A percentile compares a stretch with the other conserved stretches of the same genome.
Conservation (phyloP, 2,797 vertebrate species). For the Silurus lanzhouensis region DNA sequence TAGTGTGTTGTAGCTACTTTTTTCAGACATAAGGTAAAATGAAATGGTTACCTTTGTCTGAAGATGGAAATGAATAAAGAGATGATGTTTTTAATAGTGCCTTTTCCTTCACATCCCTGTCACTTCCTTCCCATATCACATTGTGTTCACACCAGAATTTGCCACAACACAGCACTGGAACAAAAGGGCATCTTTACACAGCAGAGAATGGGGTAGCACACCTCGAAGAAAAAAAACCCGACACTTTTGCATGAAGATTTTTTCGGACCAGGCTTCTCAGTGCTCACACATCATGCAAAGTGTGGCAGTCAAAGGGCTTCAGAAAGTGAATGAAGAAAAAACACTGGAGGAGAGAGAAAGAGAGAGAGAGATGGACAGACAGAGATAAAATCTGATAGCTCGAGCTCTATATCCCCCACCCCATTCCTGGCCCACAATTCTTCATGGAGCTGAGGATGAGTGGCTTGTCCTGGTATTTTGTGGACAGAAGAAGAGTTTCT, state of each 20-base stretch:
- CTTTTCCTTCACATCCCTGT: slow-evolving; percentile 61
- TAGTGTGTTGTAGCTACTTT: not conserved
- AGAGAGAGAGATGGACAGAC: slow-evolving; percentile 67
- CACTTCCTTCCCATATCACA: slow-evolving; percentile 62
- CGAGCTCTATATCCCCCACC: slow-evolving; percentile 69
- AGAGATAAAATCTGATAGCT: slow-evolving; percentile 79
- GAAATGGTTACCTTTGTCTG: slow-evolving; percentile 35
- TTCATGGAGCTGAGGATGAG: slow-evolving; percentile 81
- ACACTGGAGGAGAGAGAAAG: slow-evolving; percentile 66
- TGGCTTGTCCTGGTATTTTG: slow-evolving; percentile 80
- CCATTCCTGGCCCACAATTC: slow-evolving; percentile 70
- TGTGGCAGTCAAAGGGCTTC: slow-evolving; percentile 76
- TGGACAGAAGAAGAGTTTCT: slow-evolving; percentile 82
- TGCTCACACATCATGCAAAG: slow-evolving; percentile 83
- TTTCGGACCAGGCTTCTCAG: slow-evolving; percentile 73
- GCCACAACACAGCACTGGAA: slow-evolving; percentile 73
- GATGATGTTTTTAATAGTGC: slow-evolving; percentile 43
- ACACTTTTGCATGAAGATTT: slow-evolving; percentile 75
- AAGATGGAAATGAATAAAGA: slow-evolving; percentile 49
- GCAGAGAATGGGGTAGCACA: slow-evolving; percentile 71
- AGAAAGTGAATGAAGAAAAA: slow-evolving; percentile 73
- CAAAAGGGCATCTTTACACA: slow-evolving; percentile 70
- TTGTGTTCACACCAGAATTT: slow-evolving; percentile 60
- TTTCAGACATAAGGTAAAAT: slow-evolving; percentile 41
- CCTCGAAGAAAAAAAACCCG: slow-evolving; percentile 70